A percentile compares a stretch with the other conserved stretches of the same genome.
phyloP scores from a whole-genome alignment of 1,140 invertebrate species.

The Drosophila chauvacae region DNA sequence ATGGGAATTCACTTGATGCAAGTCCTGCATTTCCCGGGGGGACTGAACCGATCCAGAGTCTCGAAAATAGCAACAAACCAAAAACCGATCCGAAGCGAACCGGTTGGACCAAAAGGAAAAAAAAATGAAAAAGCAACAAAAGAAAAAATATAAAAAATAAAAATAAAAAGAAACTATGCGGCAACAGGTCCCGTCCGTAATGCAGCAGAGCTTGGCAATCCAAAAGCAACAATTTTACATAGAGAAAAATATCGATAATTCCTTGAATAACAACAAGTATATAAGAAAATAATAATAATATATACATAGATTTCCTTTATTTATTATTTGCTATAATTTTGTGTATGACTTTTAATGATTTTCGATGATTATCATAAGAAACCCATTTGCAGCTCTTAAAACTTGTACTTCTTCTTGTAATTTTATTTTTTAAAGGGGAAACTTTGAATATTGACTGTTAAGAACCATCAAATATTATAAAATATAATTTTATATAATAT shows the following conservation, averaged over 20 bases:
- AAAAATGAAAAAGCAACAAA: slow-evolving; percentile 18
- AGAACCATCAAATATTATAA: too few species aligned
- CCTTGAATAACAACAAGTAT: fast-evolving
- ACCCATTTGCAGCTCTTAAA: too few species aligned
- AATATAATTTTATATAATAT: too few species aligned
- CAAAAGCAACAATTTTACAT: slow-evolving; percentile 19
- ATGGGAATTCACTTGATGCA: slow-evolving; percentile 24
- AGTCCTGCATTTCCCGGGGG: slow-evolving; percentile 13
- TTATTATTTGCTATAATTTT: too few species aligned
- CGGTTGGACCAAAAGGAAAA: slow-evolving; percentile 50
- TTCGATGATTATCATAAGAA: too few species aligned
- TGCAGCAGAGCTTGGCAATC: slow-evolving; percentile 34
- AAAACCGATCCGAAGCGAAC: slow-evolving; percentile 39
- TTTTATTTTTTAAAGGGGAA: too few species aligned
- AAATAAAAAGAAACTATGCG: slow-evolving; percentile 51
- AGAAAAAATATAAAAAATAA: slow-evolving; percentile 1
- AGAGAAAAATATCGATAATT: background rate
- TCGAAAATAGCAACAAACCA: slow-evolving; percentile 64
- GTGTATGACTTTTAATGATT: too few species aligned
- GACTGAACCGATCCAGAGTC: slow-evolving; percentile 32
- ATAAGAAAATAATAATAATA: background rate
- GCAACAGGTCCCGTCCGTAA: slow-evolving; percentile 62
- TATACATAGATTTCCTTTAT: background rate
- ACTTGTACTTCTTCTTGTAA: too few species aligned
- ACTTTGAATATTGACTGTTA: too few species aligned